Evolutionary conservation across 2,113 vertebrate species (phyloP).

Genomic region (Psammodynastes pulverulentus): DNA sequence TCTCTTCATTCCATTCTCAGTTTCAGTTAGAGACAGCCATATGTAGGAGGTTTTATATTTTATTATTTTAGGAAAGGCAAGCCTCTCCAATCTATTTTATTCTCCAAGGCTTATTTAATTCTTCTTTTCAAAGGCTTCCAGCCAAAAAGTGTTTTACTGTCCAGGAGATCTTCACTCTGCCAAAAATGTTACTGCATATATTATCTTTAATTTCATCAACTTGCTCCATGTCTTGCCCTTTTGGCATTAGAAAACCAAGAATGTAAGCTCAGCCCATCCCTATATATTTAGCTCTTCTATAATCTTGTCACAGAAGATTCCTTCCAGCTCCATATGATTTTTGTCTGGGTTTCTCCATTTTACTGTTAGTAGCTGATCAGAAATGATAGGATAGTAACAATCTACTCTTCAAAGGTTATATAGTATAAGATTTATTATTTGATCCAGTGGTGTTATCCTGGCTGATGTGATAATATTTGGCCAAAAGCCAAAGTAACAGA

Average conservation of each 20-base stretch:
- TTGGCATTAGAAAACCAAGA: slow-evolving; percentile 19
- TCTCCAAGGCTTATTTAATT: slow-evolving; percentile 8
- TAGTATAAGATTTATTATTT: rapidly evolving
- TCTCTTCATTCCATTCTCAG: neutral
- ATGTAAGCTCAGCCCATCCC: neutral
- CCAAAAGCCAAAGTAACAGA: neutral
- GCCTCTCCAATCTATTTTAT: neutral
- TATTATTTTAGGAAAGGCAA: slow-evolving; percentile 21
- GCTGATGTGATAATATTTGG: neutral
- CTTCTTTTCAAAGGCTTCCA: neutral
- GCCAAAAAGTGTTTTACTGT: neutral
- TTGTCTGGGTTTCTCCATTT: slow-evolving; percentile 22
- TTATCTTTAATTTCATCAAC: slow-evolving; percentile 16
- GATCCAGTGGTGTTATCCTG: neutral
- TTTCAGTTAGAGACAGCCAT: neutral
- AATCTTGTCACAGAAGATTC: slow-evolving; percentile 32
- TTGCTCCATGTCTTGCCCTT: slow-evolving; percentile 31
- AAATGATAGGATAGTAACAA: slow-evolving; percentile 1
- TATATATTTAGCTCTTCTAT: slow-evolving; percentile 29
- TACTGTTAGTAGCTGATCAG: neutral
- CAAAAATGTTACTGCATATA: slow-evolving; percentile 19
- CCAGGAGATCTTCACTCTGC: neutral
- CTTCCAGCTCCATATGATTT: neutral
- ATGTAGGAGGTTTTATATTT: slow-evolving; percentile 8
- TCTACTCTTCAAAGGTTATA: neutral